Conservation (phyloP, 2,797 vertebrate genomes). For the Hypotaenidia okinawae region DNA sequence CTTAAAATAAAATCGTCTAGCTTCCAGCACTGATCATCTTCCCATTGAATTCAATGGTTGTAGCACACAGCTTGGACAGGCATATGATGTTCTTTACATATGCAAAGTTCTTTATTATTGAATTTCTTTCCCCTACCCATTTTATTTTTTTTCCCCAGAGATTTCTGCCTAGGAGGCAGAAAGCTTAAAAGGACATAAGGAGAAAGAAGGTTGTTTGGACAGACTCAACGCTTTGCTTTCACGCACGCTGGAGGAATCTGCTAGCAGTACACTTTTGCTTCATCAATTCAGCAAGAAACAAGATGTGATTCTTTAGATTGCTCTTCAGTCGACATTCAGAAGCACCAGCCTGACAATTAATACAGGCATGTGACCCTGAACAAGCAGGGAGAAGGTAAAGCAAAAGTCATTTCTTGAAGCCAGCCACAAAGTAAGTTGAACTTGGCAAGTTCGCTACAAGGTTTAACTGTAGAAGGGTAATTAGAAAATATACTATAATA, state of each 20-base stretch:
- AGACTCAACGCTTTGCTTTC: constrained; percentile 42
- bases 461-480: not conserved
- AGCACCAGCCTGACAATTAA: constrained; percentile 41
- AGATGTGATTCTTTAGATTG: not conserved
- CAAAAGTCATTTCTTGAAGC: not conserved
- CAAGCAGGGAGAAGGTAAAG: not conserved
- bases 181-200: constrained; percentile 45
- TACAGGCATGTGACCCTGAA: not conserved
- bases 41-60: not conserved
- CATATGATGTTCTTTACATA: not conserved
- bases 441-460: not conserved
- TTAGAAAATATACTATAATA: not conserved
- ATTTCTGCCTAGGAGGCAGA: constrained; percentile 28
- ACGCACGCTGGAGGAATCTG: constrained; percentile 57
- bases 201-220: constrained; percentile 54
- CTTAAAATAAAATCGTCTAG: constrained; percentile 21
- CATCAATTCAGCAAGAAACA: constrained; percentile 53
- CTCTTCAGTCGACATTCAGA: constrained; percentile 51
- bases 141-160: not conserved
- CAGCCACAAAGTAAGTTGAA: not conserved
- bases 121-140: not conserved
- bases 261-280: constrained; percentile 76
- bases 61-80: not conserved
- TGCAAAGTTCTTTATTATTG: not conserved
- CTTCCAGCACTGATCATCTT: not conserved